Percentiles rank a stretch among this genome's conserved stretches.
Evolutionary conservation across 2,113 vertebrate genomes (phyloP).

Genomic region (Albula goreensis): DNA sequence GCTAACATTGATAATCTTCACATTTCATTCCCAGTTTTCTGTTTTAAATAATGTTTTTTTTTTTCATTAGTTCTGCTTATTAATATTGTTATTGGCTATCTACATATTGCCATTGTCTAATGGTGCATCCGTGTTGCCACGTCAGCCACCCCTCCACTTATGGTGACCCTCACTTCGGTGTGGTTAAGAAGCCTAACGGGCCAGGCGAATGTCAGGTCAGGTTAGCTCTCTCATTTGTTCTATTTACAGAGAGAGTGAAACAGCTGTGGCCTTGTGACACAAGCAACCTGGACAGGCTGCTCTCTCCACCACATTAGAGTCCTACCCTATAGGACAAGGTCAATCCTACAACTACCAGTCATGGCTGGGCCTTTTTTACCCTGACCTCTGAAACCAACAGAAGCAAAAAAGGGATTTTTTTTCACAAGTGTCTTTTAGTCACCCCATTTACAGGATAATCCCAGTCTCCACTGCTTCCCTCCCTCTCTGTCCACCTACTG

Average conservation of each 20-base stretch:
- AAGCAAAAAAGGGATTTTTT: background rate
- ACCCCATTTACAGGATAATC: background rate
- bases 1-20: background rate
- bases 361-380: background rate
- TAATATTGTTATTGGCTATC: background rate
- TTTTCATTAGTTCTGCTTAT: background rate
- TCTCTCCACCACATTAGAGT: background rate
- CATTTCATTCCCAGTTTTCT: background rate
- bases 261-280: background rate
- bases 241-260: background rate
- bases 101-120: background rate
- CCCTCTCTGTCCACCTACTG: too few relatives aligned
- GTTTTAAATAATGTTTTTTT: background rate
- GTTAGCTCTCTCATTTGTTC: conserved; percentile 14
- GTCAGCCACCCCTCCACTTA: background rate
- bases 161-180: background rate
- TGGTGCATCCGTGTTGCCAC: background rate
- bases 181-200: background rate
- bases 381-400: background rate
- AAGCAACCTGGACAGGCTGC: background rate
- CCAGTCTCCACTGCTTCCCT: background rate
- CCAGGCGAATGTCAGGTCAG: conserved; percentile 2
- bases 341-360: background rate
- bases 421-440: background rate
- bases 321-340: background rate